Evolutionary conservation across 2,797 vertebrate genomes (phyloP), one percentile per base, ranked within the genome.

Genomic region (Schizothorax lantsangensis): DNA sequence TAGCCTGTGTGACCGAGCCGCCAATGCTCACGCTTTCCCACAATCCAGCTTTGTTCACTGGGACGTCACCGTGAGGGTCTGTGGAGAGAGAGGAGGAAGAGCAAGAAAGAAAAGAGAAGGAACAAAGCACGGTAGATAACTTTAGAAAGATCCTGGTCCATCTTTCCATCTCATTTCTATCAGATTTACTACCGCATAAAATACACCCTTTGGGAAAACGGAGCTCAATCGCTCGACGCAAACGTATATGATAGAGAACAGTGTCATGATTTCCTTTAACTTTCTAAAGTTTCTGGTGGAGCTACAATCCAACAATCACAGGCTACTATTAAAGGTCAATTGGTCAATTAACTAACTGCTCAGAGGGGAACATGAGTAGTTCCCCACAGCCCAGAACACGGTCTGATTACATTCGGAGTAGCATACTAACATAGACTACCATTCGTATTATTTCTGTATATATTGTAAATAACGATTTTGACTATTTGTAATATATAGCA

Each of bases 1-100:
- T 95, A 95, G 95, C 94, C 92, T 91, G 92, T 92, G 92, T 94
- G 91, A 92, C 90, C 91, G 92, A 93, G 93, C 91, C 90, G 93
- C 91, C 91, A 89, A 38, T 93, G 90, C 90, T 84, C 59, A 57
- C 52, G 30, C 89, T 90, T 90, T 88, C 91, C 92, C 92, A 93
- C 93, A 94, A 95, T 93, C 92, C 93, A 87, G 91, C 94, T 95
- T 94, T 94, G 94, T 95, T 93, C 85, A 40, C 71, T 85, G 83
- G 89, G 79, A 91, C 91, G 93, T 93, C 93, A 89, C 87, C 57
- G 81, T 88, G 74, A 87, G 88, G 81, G 73, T 73, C 83, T 88
- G 30, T 84, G 78, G 79, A 88, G 30, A 30, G 30, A 30, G 84
- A 84, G 82, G 64, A 89, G 81, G 36, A 72, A 82, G 74, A 79